Base-by-base conservation (phyloP, 2,113 vertebrate species). In the Hemibagrus wyckioides region DNA sequence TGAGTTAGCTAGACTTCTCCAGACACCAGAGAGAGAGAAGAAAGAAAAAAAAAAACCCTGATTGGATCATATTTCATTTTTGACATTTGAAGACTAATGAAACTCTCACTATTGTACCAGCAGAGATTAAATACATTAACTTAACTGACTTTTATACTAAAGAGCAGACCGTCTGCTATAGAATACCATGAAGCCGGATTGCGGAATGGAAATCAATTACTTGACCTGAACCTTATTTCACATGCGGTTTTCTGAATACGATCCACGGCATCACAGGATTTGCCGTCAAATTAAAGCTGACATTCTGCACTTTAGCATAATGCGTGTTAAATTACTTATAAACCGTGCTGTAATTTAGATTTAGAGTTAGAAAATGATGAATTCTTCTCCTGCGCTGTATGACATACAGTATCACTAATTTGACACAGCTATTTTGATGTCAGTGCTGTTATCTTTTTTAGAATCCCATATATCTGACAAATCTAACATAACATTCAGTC, bases 281-380 rank as follows among this genome's bases (percentile, higher is more conserved):
- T 44, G 23, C 21, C 3, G 3, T 75, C 10, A 75, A 75, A 13
- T 44, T 44, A 28, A 44, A 75, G 69, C 39, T 28, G 39, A 75
- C 71, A 44, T 44, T 75, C 39, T 28, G 71, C 71, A 75, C 71
- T 75, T 75, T 75, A 79, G 50, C 50, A 7, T 79, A 52, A 52
- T 79, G 48, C 7, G 50, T 19, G 28, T 52, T 54, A 30, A 52
- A 79, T 79, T 52, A 54, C 28, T 52, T 52, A 77, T 50, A 30
- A 79, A 79, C 28, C 50, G 4, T 3, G 41, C 41, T 52, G 48
- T 30, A 79, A 52, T 79, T 79, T 17, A 1, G 39, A 41, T 73
- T 71, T 30, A 52, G 2, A 48, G 52, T 10, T 15, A 6, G 19
- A 30, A 52, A 52, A 79, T 19, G n/a, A 52, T 19, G 75, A 44